A percentile compares a stretch with the other conserved stretches of the same genome.
These are phyloP conservation scores for Bubo blakistoni DNA, from an alignment of 2,113 vertebrate species.

Conservation along the genomic window DNA sequence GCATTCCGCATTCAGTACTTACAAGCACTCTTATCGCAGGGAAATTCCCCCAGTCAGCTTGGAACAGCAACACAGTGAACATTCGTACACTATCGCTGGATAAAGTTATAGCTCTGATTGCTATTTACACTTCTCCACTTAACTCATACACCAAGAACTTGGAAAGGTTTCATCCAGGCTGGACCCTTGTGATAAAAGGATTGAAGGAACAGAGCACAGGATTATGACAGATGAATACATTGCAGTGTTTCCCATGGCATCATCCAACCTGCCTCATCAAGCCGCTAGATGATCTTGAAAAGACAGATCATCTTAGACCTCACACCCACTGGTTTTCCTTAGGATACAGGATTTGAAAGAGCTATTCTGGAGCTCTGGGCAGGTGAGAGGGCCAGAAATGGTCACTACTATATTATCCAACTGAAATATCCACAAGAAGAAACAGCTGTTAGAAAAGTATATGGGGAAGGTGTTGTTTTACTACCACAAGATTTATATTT, in stretches of 20 bases:
- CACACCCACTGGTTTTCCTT: not conserved
- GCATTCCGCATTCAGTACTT: not conserved
- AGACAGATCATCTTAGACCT: slow-evolving; percentile 31
- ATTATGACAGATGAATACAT: slow-evolving; percentile 31
- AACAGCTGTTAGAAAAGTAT: slow-evolving; percentile 17
- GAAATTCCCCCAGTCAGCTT: not conserved
- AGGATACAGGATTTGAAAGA: slow-evolving; percentile 50
- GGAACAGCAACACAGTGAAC: not conserved
- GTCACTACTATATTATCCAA: slow-evolving; percentile 3
- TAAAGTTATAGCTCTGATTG: not conserved
- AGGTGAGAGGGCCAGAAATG: slow-evolving; percentile 29
- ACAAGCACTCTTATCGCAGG: not conserved
- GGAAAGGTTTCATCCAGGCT: slow-evolving; percentile 55
- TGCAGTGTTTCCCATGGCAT: slow-evolving; percentile 33
- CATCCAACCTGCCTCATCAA: slow-evolving; percentile 46
- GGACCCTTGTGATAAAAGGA: slow-evolving; percentile 57
- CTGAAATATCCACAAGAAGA: slow-evolving; percentile 22
- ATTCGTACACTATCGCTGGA: not conserved
- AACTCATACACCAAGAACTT: slow-evolving; percentile 25
- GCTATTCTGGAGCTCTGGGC: not conserved
- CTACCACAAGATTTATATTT: not conserved
- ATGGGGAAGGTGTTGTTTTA: not conserved
- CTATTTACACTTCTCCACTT: slow-evolving; percentile 10
- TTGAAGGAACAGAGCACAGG: slow-evolving; percentile 36
- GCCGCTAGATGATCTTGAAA: slow-evolving; percentile 12